Percentiles rank a stretch among this genome's conserved stretches.
These are phyloP conservation scores for Halocynthia roretzi DNA, from an alignment of 23 tunicate genomes.

Conservation along the genomic window DNA sequence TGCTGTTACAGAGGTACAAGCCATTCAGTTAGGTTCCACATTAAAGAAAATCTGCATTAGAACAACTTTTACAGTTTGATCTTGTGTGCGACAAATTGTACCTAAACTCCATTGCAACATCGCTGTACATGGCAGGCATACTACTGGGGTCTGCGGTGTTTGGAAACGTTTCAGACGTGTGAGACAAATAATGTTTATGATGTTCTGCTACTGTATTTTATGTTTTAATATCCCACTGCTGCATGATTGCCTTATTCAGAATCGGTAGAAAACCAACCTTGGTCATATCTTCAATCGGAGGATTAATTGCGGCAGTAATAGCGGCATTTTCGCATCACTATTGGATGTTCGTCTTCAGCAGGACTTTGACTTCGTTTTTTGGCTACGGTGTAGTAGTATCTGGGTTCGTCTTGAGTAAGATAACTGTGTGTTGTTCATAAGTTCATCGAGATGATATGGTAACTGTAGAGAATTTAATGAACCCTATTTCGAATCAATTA, in stretches of 20 bases:
- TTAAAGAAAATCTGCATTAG: too few relatives aligned
- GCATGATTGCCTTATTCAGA: slow-evolving; percentile 8
- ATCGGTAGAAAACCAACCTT: slow-evolving; percentile 39
- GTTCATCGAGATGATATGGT: not conserved
- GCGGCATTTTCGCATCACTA: slow-evolving; percentile 19
- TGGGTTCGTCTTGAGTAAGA: slow-evolving; percentile 52
- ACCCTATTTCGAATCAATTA: not conserved
- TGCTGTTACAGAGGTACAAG: slow-evolving; percentile 20
- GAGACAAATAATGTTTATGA: not conserved
- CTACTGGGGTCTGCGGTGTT: slow-evolving; percentile 31
- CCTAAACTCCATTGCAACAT: slow-evolving; percentile 30
- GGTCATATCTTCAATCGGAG: slow-evolving; percentile 8
- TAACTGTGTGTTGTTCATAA: not conserved
- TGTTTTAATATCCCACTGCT: not conserved
- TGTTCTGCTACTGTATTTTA: too few relatives aligned
- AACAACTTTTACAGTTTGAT: slow-evolving; percentile 19
- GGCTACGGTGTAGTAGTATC: slow-evolving; percentile 39
- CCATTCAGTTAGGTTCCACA: not conserved
- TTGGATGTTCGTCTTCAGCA: slow-evolving; percentile 23
- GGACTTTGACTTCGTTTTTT: slow-evolving; percentile 26
- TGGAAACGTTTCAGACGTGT: slow-evolving; percentile 35
- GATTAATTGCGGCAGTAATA: slow-evolving; percentile 26
- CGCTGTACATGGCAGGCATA: slow-evolving; percentile 30
- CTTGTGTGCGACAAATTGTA: slow-evolving; percentile 27
- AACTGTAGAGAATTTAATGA: not conserved